These are phyloP conservation scores for Rosalia funebris DNA, from an alignment of 2,888 invertebrate genomes.

Conservation along the genomic window DNA sequence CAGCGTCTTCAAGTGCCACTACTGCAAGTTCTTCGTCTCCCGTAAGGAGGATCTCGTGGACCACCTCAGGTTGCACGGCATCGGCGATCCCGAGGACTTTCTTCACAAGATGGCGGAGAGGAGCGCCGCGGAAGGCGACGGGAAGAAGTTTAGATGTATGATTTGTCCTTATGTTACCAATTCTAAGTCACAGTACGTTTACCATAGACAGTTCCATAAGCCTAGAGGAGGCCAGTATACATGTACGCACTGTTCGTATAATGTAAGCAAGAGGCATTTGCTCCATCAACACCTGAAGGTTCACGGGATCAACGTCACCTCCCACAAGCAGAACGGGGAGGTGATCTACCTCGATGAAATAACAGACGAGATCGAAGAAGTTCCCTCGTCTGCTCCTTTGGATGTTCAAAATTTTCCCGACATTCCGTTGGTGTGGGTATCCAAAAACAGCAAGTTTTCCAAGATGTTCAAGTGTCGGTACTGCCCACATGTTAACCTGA, in stretches of 20 bases:
- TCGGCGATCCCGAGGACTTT: constrained; percentile 70
- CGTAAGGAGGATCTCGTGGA: constrained; percentile 75
- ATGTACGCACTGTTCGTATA: constrained; percentile 84
- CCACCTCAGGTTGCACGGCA: constrained; percentile 74
- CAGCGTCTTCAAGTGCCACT: constrained; percentile 80
- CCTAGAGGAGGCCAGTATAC: constrained; percentile 80
- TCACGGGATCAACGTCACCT: constrained; percentile 71
- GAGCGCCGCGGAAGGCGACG: constrained; percentile 54
- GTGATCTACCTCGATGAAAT: constrained; percentile 56
- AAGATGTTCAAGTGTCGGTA: constrained; percentile 87
- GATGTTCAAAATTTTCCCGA: constrained; percentile 68
- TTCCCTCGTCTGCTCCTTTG: constrained; percentile 46
- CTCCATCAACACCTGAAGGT: constrained; percentile 86
- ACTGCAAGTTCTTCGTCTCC: constrained; percentile 82
- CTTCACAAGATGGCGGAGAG: constrained; percentile 62
- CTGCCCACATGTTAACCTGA: constrained; percentile 86
- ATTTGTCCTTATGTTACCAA: constrained; percentile 87
- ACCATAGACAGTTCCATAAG: constrained; percentile 87
- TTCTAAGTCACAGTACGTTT: constrained; percentile 85
- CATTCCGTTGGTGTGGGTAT: constrained; percentile 81
- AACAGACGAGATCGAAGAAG: constrained; percentile 57
- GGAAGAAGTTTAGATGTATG: constrained; percentile 80
- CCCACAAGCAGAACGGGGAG: constrained; percentile 57
- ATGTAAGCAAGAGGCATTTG: constrained; percentile 81
- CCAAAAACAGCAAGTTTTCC: constrained; percentile 75